Conservation (phyloP, 2,888 invertebrate species). For the Eupithecia inturbata region DNA sequence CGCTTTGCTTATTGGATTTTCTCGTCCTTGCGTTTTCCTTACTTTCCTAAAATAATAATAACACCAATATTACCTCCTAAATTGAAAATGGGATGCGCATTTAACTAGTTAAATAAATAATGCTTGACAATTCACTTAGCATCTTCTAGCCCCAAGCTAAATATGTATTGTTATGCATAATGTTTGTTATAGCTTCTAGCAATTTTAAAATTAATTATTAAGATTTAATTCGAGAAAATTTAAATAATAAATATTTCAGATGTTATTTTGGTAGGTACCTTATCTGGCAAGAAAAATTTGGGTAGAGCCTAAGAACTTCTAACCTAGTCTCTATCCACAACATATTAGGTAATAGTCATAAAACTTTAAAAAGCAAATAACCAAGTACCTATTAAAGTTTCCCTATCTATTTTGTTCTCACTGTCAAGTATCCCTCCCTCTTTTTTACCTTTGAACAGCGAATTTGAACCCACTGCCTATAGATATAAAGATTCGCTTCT, state of each 20-base stretch:
- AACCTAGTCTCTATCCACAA: no score
- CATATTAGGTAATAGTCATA: no score
- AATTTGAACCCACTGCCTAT: neutral
- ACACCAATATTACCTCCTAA: neutral
- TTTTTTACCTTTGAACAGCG: neutral
- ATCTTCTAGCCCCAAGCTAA: no score
- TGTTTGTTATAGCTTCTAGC: no score
- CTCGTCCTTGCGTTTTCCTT: conserved; percentile 28
- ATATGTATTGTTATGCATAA: neutral
- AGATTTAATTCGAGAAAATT: no score
- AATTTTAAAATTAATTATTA: no score
- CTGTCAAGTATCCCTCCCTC: neutral
- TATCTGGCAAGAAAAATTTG: no score
- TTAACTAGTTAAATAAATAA: neutral
- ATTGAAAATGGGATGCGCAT: neutral
- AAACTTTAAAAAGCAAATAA: neutral
- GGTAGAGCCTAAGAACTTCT: no score
- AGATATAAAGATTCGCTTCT: neutral
- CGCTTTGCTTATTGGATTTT: conserved; percentile 64
- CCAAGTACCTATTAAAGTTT: neutral
- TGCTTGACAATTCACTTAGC: no score
- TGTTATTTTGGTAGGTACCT: no score
- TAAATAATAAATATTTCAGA: no score
- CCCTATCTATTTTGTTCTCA: neutral
- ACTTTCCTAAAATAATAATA: conserved; percentile 6